Percentiles rank a stretch among this genome's conserved stretches.
Evolutionary conservation across 2,113 vertebrate species (phyloP).

Genomic region (Gracilinanus agilis): DNA sequence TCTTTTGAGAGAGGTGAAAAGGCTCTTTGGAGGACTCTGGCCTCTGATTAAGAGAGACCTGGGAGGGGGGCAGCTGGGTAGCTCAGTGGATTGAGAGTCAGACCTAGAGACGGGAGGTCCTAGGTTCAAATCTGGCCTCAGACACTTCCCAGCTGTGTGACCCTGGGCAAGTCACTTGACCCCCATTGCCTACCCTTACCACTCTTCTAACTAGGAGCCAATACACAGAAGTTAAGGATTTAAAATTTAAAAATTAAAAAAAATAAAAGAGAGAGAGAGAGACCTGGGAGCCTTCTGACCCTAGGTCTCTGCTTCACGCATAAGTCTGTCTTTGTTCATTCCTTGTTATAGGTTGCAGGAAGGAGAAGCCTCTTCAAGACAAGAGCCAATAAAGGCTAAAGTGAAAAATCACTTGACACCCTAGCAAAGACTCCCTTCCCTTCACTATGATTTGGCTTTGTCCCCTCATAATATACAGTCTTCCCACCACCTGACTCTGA

Average conservation of each 20-base stretch:
- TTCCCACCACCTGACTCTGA: constrained; percentile 46
- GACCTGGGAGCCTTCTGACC: not conserved
- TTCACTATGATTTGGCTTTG: fast-evolving
- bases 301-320: not conserved
- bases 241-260: no score
- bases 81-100: no score
- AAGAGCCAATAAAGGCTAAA: not conserved
- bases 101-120: no score
- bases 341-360: not conserved
- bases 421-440: not conserved
- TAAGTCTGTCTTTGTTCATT: not conserved
- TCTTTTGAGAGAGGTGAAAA: not conserved
- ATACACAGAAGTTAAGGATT: no score
- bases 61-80: no score
- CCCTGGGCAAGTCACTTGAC: no score
- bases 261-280: no score
- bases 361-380: not conserved
- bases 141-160: no score
- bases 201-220: no score
- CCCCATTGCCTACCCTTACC: no score
- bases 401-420: not conserved
- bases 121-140: no score
- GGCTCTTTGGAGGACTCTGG: not conserved
- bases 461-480: not conserved
- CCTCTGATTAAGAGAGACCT: not conserved